Conservation (phyloP, 1,140 invertebrate species). For the Teleopsis dalmanni region DNA sequence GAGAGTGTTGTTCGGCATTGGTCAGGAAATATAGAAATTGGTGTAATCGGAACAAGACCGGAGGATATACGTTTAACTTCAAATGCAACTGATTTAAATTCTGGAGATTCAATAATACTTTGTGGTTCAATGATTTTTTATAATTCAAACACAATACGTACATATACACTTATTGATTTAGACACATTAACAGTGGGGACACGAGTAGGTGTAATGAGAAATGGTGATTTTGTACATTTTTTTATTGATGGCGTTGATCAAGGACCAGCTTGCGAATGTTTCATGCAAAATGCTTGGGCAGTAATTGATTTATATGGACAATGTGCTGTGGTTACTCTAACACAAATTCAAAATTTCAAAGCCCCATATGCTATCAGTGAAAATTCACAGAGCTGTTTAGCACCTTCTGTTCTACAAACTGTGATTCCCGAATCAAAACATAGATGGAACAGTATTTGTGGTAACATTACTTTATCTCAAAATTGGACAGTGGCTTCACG, state of each 20-base stretch:
- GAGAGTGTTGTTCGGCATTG: constrained; percentile 88
- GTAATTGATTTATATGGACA: constrained; percentile 92
- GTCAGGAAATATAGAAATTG: constrained; percentile 83
- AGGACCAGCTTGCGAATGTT: constrained; percentile 74
- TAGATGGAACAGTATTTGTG: constrained; percentile 40
- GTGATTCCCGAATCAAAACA: constrained; percentile 34
- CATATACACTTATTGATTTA: constrained; percentile 76
- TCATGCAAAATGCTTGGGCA: constrained; percentile 80
- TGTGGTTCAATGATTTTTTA: constrained; percentile 76
- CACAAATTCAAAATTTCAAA: constrained; percentile 39
- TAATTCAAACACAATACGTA: constrained; percentile 73
- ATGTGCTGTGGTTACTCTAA: constrained; percentile 74
- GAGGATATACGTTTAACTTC: constrained; percentile 80
- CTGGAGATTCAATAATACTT: constrained; percentile 82
- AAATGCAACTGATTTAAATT: constrained; percentile 85
- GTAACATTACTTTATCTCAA: constrained; percentile 37
- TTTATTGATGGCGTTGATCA: constrained; percentile 87
- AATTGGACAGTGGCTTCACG: constrained; percentile 40
- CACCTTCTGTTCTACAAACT: constrained; percentile 41
- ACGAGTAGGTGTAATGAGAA: constrained; percentile 80
- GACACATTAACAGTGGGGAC: constrained; percentile 69
- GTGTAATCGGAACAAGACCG: constrained; percentile 78
- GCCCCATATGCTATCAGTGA: constrained; percentile 44
- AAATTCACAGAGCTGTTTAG: constrained; percentile 42
- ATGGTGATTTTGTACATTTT: constrained; percentile 79